Evolutionary conservation across 2,888 invertebrate species (phyloP).

Genomic region (Ectemnius cavifrons): DNA sequence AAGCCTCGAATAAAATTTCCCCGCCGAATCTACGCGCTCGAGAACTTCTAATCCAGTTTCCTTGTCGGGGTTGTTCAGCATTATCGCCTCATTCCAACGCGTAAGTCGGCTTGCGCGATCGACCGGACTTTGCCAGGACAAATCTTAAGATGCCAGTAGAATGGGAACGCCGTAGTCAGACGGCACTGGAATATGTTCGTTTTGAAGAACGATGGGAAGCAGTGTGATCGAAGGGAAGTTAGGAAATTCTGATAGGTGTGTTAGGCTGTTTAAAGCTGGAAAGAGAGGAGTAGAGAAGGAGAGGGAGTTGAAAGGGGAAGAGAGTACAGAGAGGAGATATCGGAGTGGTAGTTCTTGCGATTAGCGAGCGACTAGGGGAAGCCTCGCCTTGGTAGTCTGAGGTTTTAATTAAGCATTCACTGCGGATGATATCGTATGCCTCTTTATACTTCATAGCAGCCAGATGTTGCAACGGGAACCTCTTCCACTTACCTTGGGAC

Average conservation of each 20-base stretch:
- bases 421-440: conserved; percentile 77
- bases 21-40: conserved; percentile 23
- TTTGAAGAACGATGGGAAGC: not conserved
- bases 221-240: not conserved
- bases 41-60: conserved; percentile 25
- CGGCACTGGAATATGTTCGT: no score
- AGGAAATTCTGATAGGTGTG: no score
- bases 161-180: no score
- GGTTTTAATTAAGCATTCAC: conserved; percentile 78
- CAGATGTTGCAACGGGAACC: conserved; percentile 78
- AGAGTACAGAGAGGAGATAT: conserved; percentile 11
- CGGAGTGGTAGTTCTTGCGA: conserved; percentile 60
- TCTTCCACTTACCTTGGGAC: conserved; percentile 59
- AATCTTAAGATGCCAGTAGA: no score
- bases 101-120: no score
- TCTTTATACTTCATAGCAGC: conserved; percentile 81
- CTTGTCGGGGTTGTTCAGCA: not conserved
- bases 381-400: conserved; percentile 69
- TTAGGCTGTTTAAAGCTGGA: conserved; percentile 4
- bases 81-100: not conserved
- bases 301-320: conserved; percentile 12
- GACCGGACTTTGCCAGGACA: no score
- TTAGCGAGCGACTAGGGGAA: conserved; percentile 62
- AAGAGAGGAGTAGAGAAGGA: conserved; percentile 16
- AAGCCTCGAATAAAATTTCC: conserved; percentile 66